These are phyloP conservation scores for Lysandra coridon DNA, from an alignment of 2,888 invertebrate genomes.

Conservation along the genomic window DNA sequence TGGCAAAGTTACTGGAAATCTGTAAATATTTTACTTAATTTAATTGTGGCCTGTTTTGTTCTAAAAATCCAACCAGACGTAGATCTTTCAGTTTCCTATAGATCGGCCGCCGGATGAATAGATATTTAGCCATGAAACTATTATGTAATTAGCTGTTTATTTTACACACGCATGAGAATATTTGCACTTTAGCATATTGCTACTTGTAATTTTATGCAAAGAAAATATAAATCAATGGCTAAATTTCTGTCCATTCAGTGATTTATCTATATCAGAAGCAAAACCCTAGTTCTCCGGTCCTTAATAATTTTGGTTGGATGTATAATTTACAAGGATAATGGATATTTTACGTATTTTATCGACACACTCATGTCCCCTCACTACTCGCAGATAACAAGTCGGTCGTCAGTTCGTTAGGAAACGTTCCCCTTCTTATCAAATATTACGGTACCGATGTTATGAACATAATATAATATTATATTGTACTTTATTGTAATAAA, in stretches of 20 bases:
- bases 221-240: no score
- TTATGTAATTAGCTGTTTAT: no score
- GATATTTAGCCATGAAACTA: no score
- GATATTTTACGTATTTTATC: background rate
- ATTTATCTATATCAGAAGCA: background rate
- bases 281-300: background rate
- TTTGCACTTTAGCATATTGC: no score
- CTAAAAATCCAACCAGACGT: no score
- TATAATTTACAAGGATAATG: background rate
- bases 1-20: no score
- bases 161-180: no score
- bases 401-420: slow-evolving; percentile 54
- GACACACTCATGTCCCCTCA: slow-evolving; percentile 38
- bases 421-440: slow-evolving; percentile 51
- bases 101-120: no score
- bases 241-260: background rate
- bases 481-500: background rate
- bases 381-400: slow-evolving; percentile 49
- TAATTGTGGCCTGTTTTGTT: no score
- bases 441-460: slow-evolving; percentile 16
- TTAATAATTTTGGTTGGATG: background rate
- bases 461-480: background rate
- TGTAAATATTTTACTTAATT: no score
- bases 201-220: no score
- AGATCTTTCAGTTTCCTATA: no score